These are phyloP conservation scores for Cebuella pygmaea DNA, from an alignment of 2,797 vertebrate genomes.

Conservation along the genomic window DNA sequence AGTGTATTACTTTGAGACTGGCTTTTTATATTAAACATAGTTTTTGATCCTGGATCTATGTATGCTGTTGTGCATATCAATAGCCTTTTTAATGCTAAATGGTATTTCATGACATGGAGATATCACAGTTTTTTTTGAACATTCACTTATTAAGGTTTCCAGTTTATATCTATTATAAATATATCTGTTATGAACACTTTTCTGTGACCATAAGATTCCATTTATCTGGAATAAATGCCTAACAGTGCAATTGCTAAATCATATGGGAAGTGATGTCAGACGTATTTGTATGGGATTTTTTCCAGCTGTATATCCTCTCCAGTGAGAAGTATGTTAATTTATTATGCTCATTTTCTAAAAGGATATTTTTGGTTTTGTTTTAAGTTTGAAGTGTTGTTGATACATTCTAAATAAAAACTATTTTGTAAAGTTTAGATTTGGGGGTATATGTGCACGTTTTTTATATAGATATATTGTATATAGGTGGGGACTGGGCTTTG, in stretches of 20 bases:
- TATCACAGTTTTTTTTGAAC: neutral
- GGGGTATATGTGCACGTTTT: too few species aligned
- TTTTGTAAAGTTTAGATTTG: neutral
- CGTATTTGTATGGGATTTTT: neutral
- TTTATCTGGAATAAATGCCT: neutral
- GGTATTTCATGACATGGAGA: neutral
- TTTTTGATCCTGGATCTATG: neutral
- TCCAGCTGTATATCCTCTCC: neutral
- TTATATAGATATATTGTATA: too few species aligned
- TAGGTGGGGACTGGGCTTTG: too few species aligned
- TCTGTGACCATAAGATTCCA: neutral
- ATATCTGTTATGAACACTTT: neutral
- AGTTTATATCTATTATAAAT: neutral
- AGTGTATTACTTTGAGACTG: neutral
- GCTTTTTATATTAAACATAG: neutral
- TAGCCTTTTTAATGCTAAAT: neutral
- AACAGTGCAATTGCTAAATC: neutral
- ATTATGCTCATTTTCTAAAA: neutral
- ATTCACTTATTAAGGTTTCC: neutral
- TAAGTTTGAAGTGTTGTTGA: neutral
- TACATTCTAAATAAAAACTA: neutral
- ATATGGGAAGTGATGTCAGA: neutral
- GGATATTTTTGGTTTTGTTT: neutral
- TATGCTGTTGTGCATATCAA: neutral
- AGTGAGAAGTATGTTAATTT: neutral